These are phyloP conservation scores for Diabrotica virgifera DNA, from an alignment of 1,140 invertebrate genomes.

Conservation along the genomic window DNA sequence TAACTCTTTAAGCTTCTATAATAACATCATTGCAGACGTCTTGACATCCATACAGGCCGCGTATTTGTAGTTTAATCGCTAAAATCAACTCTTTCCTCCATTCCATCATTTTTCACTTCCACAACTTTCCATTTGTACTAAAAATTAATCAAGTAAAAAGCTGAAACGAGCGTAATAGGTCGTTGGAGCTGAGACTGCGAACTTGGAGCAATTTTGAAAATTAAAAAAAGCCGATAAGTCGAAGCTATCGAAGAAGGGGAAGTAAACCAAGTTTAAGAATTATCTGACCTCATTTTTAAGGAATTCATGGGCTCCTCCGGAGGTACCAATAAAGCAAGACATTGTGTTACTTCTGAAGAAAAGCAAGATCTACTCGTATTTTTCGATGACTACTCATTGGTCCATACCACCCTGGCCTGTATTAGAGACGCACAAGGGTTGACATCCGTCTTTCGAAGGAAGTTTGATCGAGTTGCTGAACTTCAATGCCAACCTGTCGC, in stretches of 20 bases:
- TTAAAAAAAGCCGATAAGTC: constrained; percentile 13
- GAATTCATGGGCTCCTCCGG: too few species aligned
- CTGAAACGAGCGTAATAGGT: constrained; percentile 13
- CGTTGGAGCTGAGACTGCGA: constrained; percentile 8
- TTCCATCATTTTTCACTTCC: constrained; percentile 6
- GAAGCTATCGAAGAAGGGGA: not conserved
- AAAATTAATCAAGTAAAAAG: constrained; percentile 15
- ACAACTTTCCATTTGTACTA: constrained; percentile 11
- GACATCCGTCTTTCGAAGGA: too few species aligned
- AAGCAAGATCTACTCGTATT: too few species aligned
- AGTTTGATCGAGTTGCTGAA: too few species aligned
- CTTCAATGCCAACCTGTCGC: too few species aligned
- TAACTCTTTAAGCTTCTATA: not conserved
- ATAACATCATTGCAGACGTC: not conserved
- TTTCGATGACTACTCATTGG: too few species aligned
- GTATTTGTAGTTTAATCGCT: constrained; percentile 12
- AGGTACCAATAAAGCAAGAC: too few species aligned
- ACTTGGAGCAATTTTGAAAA: constrained; percentile 12
- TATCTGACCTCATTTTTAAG: too few species aligned
- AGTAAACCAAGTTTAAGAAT: too few species aligned
- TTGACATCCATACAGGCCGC: not conserved
- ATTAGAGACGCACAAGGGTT: too few species aligned
- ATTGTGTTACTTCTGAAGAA: too few species aligned
- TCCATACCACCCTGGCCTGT: too few species aligned
- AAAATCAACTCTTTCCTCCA: not conserved